Evolutionary conservation across 2,888 invertebrate species (phyloP).

Genomic region (Meliscaeva auricollis): DNA sequence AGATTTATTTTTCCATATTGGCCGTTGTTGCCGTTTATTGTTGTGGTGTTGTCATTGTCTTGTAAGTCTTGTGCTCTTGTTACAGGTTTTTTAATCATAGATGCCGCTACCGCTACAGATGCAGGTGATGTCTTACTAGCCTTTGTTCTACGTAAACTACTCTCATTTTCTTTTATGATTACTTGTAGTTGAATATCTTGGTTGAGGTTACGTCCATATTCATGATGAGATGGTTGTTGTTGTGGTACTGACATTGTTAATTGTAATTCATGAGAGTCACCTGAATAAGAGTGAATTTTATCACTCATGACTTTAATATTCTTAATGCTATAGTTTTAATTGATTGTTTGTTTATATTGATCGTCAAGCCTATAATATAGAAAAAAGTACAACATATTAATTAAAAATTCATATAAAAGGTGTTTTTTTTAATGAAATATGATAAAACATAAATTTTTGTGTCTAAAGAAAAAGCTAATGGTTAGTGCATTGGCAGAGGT

Average conservation of each 20-base stretch:
- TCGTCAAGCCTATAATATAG: slow-evolving; percentile 5
- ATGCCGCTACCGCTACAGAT: slow-evolving; percentile 34
- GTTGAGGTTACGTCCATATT: slow-evolving; percentile 42
- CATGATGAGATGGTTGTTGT: slow-evolving; percentile 37
- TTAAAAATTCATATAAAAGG: too few relatives aligned
- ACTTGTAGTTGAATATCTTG: slow-evolving; percentile 67
- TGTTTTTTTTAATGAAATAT: too few relatives aligned
- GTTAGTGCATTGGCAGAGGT: too few relatives aligned
- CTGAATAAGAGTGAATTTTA: slow-evolving; percentile 29
- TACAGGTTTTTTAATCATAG: slow-evolving; percentile 43
- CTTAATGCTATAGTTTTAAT: slow-evolving; percentile 5
- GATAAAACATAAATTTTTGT: too few relatives aligned
- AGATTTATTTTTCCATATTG: slow-evolving; percentile 61
- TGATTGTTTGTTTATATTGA: neutral
- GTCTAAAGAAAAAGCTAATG: too few relatives aligned
- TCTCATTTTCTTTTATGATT: slow-evolving; percentile 55
- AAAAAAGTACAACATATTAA: too few relatives aligned
- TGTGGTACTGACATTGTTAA: slow-evolving; percentile 50
- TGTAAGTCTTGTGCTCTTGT: slow-evolving; percentile 53
- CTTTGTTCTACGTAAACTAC: slow-evolving; percentile 47
- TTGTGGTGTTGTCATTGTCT: neutral
- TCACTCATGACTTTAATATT: slow-evolving; percentile 39
- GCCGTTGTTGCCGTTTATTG: slow-evolving; percentile 42
- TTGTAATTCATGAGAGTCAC: slow-evolving; percentile 32
- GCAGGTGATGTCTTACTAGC: slow-evolving; percentile 2